Conservation (phyloP, 2,113 vertebrate genomes). For the Etheostoma spectabile region DNA sequence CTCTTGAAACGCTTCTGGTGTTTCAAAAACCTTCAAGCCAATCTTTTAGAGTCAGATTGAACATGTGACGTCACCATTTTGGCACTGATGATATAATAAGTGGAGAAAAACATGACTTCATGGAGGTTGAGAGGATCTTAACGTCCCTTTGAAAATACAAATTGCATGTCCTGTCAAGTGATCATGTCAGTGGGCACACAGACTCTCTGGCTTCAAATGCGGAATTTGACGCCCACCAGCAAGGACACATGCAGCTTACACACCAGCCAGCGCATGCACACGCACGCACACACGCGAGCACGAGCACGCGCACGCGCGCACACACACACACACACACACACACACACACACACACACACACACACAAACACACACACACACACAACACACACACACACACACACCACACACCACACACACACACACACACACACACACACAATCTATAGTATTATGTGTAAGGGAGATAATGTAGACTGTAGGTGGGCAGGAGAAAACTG, state of each 20-base stretch:
- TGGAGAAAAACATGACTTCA: constrained; percentile 27
- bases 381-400: background rate
- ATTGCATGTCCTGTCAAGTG: constrained; percentile 49
- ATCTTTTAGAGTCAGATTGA: constrained; percentile 13
- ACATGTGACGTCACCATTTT: constrained; percentile 18
- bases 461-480: constrained; percentile 23
- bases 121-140: constrained; percentile 34
- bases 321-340: background rate
- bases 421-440: too few relatives aligned
- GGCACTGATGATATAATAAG: constrained; percentile 39
- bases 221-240: constrained; percentile 54
- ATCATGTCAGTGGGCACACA: constrained; percentile 49
- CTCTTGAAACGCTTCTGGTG: constrained; percentile 1
- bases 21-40: constrained; percentile 1
- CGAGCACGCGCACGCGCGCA: constrained; percentile 5
- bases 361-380: background rate
- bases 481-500: constrained; percentile 60
- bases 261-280: constrained; percentile 13
- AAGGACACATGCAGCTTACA: constrained; percentile 34
- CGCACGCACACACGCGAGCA: background rate
- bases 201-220: constrained; percentile 51
- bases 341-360: too few relatives aligned
- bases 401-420: too few relatives aligned
- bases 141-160: constrained; percentile 35
- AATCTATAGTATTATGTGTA: background rate